Evolutionary conservation across 2,888 invertebrate genomes (phyloP), one percentile per base, ranked within the genome.

Genomic region (Hypomecis atomaria): DNA sequence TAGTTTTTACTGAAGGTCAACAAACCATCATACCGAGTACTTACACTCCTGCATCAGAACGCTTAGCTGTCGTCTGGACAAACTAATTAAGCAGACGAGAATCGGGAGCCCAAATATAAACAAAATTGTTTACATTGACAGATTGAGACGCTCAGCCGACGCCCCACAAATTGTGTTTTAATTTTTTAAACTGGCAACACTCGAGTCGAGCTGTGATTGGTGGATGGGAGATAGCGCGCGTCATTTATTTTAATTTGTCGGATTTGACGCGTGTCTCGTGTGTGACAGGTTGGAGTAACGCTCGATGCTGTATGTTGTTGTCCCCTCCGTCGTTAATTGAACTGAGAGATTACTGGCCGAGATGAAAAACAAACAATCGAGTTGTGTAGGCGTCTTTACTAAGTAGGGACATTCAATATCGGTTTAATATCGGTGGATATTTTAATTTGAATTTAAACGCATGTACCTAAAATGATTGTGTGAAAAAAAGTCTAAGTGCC

Each of bases 201-300:
- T 82, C 36, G 43, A 23, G 9, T 69, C 71, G 67, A 72, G 67
- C 79, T 71, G 81, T 78, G 83, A 88, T 88, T 88, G 87, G 87
- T 78, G 71, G 77, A 45, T 66, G 69, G 63, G 76, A 79, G 83
- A 84, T 84, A 82, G 82, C 83, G 87, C 86, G 77, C 84, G 90
- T 90, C 92, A 92, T 92, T 90, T 90, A 90, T 90, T 92, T 90
- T 90, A 92, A 92, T 92, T 90, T 85, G 87, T 86, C 83, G 71
- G 73, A 78, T 78, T 81, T 78, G 78, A 78, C 71, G 72, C 70
- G 70, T 73, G 81, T 79, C 72, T 66, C 70, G 65, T 71, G 80
- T 79, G 83, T 73, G 75, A 72, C 86, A 72, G 71, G 61, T 65
- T 59, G 62, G 50, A 61, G 67, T 62, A 40, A 60, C 60, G 60